phyloP scores from a whole-genome alignment of 2,113 vertebrate genomes.

The Gymnarchus niloticus region DNA sequence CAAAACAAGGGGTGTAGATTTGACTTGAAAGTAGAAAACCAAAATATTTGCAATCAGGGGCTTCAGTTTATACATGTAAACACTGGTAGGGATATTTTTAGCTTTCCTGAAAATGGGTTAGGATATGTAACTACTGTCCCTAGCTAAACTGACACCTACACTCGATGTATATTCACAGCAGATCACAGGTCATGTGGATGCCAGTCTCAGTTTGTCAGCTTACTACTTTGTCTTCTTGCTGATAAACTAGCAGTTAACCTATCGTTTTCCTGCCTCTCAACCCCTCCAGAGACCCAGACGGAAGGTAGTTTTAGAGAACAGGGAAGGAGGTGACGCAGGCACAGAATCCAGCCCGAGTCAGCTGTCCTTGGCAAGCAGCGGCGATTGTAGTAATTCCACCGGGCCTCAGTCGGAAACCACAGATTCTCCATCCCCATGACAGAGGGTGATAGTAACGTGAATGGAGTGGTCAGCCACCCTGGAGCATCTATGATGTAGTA shows the following conservation, averaged over 20 bases:
- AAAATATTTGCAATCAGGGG: too few relatives aligned
- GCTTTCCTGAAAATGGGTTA: too few relatives aligned
- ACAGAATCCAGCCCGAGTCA: neutral
- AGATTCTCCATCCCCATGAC: neutral
- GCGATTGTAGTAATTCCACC: slow-evolving; percentile 11
- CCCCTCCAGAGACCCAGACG: slow-evolving; percentile 24
- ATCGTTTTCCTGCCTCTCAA: too few relatives aligned
- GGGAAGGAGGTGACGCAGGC: neutral
- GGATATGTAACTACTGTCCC: too few relatives aligned
- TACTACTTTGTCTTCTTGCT: too few relatives aligned
- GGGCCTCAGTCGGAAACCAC: slow-evolving; percentile 2
- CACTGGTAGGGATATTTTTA: too few relatives aligned
- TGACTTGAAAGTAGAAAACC: too few relatives aligned
- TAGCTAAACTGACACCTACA: too few relatives aligned
- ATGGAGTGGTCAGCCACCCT: neutral
- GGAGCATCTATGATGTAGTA: neutral
- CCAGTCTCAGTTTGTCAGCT: neutral
- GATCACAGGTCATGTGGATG: neutral
- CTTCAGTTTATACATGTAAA: too few relatives aligned
- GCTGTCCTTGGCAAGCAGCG: slow-evolving; percentile 18
- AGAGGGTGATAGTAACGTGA: neutral
- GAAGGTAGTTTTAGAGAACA: slow-evolving; percentile 48
- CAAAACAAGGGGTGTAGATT: too few relatives aligned
- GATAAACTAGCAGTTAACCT: neutral
- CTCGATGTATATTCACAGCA: neutral